Base-by-base conservation (phyloP, 2,113 vertebrate species). In the Maccullochella peelii region DNA sequence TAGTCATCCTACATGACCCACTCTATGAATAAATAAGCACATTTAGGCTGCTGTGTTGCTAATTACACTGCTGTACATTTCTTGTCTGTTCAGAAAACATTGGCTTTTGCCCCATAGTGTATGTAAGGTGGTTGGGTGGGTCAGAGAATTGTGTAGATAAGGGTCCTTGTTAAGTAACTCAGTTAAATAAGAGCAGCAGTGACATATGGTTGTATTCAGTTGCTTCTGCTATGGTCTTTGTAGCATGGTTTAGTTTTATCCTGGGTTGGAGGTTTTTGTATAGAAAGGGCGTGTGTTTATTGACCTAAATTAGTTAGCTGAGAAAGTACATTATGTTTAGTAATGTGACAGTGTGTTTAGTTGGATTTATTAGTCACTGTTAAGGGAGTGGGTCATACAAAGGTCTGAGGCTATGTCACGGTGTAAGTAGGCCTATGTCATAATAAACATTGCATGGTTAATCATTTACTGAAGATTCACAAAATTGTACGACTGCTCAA, bases 71-170 rank as follows among this genome's bases (percentile, higher is more conserved):
- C 10, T 50, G 21, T 40, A 5, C 12, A 11, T 47, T 58, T 68
- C 7, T 27, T 71, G 58, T 76, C 36, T 68, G 36, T 55, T 84
- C 8, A 18, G 47, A 36, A 77, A 82, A 70, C 47, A 68, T 86
- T 59, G 50, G 38, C 73, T 70, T 80, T 79, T 63, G 47, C 69
- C 40, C 65, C 42, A 8, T 2, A 8, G 74, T 72, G 69, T 82
- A 5, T 40, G 30, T 67, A 55, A 81, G 68, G 76, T 86, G 72
- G 25, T 40, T 86, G 82, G 90, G 82, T 87, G 80, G 66, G 83
- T 63, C 65, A 40, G 69, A 33, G 15, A 66, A 20, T 58, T 30
- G 47, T 21, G 52, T 49, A 83, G 92, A 90, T 91, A 91, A 83
- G 86, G 80, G 15, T 63, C 38, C 77, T 74, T 82, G 82, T 88